These are phyloP conservation scores for Aplodontia rufa DNA, from an alignment of 2,113 vertebrate genomes.

Conservation along the genomic window DNA sequence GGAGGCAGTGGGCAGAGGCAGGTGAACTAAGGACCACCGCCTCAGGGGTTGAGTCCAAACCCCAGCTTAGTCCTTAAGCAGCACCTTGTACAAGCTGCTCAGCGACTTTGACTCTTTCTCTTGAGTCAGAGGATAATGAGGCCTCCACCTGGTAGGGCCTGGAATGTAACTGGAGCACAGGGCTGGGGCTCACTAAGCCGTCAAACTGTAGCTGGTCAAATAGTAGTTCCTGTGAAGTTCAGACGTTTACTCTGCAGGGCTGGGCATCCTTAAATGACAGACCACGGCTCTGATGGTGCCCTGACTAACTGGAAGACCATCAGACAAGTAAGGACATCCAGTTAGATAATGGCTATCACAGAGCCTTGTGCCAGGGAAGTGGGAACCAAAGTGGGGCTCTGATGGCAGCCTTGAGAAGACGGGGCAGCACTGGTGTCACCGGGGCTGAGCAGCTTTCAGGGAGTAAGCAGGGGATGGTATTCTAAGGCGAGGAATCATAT, in stretches of 20 bases:
- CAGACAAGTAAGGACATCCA: neutral
- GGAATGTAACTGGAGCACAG: neutral
- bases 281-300: neutral
- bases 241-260: rapidly evolving
- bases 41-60: neutral
- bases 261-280: rapidly evolving
- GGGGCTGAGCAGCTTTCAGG: neutral
- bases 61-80: rapidly evolving
- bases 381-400: neutral
- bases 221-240: neutral
- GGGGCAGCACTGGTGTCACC: neutral
- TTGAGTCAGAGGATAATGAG: neutral
- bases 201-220: neutral
- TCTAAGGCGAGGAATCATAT: neutral
- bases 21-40: neutral
- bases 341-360: neutral
- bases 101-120: neutral
- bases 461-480: neutral
- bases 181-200: neutral
- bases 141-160: neutral
- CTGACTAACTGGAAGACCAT: neutral
- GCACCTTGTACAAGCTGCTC: neutral
- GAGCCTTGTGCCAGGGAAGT: rapidly evolving
- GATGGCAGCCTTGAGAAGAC: neutral
- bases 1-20: neutral